Conservation (phyloP, 2,797 vertebrate species). For the Malacoctenus gilli region DNA sequence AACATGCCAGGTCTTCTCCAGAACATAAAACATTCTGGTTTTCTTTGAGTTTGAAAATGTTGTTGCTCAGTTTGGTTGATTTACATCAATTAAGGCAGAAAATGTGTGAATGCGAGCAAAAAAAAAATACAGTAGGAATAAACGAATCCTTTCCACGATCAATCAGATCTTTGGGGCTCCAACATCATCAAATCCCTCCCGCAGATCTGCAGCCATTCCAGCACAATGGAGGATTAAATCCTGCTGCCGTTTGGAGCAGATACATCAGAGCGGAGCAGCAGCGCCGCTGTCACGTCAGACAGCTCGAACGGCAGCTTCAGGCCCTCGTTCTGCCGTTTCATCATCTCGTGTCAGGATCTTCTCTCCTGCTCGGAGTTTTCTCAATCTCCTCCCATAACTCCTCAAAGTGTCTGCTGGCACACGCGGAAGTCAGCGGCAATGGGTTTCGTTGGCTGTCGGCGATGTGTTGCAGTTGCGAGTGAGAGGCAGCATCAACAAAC, state of each 20-base stretch:
- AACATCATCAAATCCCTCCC: neutral
- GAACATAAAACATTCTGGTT: too few relatives aligned
- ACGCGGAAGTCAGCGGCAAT: too few relatives aligned
- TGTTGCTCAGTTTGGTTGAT: too few relatives aligned
- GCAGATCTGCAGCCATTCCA: neutral
- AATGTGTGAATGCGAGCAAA: too few relatives aligned
- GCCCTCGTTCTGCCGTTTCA: conserved; percentile 5
- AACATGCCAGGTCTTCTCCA: too few relatives aligned
- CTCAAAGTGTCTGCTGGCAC: conserved; percentile 3
- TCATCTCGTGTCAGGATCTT: conserved; percentile 2
- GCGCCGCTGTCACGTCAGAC: conserved; percentile 2
- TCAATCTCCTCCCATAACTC: neutral
- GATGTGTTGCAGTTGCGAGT: neutral
- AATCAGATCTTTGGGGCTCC: neutral
- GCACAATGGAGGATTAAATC: neutral
- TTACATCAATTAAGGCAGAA: too few relatives aligned
- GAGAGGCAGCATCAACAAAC: neutral
- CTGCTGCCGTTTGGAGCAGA: conserved; percentile 1
- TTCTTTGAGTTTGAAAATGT: too few relatives aligned
- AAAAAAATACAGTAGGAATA: too few relatives aligned
- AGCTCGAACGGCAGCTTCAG: conserved; percentile 24
- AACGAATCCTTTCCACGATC: too few relatives aligned
- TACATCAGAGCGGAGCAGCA: neutral
- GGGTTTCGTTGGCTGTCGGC: neutral
- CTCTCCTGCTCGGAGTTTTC: neutral